Evolutionary conservation across 2,113 vertebrate species (phyloP), one percentile per base, ranked within the genome.

Genomic region (Phaethon lepturus): DNA sequence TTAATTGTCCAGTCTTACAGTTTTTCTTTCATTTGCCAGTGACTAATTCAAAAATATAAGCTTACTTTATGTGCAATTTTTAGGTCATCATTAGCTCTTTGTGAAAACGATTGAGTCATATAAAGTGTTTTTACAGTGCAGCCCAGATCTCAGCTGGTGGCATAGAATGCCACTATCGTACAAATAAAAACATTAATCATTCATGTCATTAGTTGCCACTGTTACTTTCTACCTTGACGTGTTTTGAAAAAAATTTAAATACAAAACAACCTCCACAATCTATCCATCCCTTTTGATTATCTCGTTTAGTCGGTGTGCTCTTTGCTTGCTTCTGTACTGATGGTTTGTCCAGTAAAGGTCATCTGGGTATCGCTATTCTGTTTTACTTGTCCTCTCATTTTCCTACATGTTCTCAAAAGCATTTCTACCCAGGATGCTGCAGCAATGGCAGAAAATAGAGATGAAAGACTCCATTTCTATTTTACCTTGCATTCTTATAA

Each of bases 11-110:
- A 0, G 59, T 59, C 83, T 78, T 90, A 71, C 59, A 82, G 52
- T 82, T 88, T 94, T 94, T 96, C 86, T 94, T 97, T 95, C 80
- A 9, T 87, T 95, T 90, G 53, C 77, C n/a, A 85, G 74, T 91
- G 66, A 91, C 94, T 96, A 97, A 96, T 97, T 97, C 28, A 89
- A 94, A 97, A 97, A 97, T 96, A 82, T 74, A 58, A 82, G 91
- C 84, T 94, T 95, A 81, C 86, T 93, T 87, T 91, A 76, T 93
- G 69, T 73, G 80, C 66, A 91, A 47, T 94, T 95, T 96, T 95
- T 94, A 95, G 96, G 86, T 89, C 94, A 93, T 89, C 91, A 93
- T 97, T 97, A 96, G 74, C 77, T 78, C 83, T 96, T 95, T 95
- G 89, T 94, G 79, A 78, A 88, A 94, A 45, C 84, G 91, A 94